Conservation (phyloP, 2,113 vertebrate species). For the Aptenodytes forsteri region DNA sequence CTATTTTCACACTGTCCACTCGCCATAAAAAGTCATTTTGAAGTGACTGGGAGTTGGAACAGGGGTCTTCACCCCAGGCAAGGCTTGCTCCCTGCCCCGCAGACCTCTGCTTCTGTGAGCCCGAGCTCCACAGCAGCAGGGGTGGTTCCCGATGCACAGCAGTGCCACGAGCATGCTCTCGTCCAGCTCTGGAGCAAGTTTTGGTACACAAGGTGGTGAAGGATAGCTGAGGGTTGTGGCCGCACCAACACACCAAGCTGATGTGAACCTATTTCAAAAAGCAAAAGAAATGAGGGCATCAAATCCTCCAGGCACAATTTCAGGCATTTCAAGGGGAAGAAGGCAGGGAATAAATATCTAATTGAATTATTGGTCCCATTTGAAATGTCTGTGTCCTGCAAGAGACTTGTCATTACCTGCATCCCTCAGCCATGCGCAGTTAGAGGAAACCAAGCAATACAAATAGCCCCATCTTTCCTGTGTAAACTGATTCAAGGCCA, state of each 20-base stretch:
- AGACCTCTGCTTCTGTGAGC: background rate
- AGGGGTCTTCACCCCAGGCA: background rate
- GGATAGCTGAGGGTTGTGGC: background rate
- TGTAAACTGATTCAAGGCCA: background rate
- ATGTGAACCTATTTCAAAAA: background rate
- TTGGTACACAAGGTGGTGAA: fast-evolving
- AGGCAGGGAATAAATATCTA: background rate
- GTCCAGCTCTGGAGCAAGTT: background rate
- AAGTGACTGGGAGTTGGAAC: background rate
- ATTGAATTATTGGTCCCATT: background rate
- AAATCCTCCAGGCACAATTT: background rate
- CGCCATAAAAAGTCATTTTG: background rate
- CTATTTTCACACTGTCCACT: background rate
- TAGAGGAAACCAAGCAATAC: background rate
- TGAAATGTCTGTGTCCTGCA: background rate
- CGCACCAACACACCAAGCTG: background rate
- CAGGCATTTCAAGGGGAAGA: background rate
- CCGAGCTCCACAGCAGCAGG: background rate
- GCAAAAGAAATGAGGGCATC: background rate
- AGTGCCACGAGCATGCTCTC: fast-evolving
- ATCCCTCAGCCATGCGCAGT: background rate
- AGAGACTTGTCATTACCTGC: background rate
- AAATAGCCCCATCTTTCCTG: background rate
- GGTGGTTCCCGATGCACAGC: fast-evolving
- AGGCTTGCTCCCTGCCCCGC: background rate